A percentile compares a stretch with the other conserved stretches of the same genome.
These are phyloP conservation scores for Phataginus tetradactyla DNA, from an alignment of 2,797 vertebrate species.

Conservation along the genomic window DNA sequence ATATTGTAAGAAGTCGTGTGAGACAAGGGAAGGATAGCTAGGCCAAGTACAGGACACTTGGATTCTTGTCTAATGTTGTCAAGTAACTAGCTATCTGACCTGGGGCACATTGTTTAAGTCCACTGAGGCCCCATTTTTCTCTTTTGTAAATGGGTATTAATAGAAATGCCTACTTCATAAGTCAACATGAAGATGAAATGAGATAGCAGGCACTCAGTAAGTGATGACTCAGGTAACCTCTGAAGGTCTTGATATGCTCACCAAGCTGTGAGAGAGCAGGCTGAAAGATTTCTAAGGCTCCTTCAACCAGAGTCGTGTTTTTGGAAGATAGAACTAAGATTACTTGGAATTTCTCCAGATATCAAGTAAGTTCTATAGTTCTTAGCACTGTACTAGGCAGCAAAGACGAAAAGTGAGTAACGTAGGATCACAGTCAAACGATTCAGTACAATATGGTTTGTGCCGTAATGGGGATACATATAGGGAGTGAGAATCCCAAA, in stretches of 20 bases:
- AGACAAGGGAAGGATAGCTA: background rate
- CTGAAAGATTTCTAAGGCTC: background rate
- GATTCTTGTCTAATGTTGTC: background rate
- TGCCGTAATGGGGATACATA: background rate
- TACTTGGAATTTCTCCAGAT: background rate
- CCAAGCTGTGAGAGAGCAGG: background rate
- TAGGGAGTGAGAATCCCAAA: background rate
- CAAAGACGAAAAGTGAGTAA: background rate
- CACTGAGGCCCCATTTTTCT: background rate
- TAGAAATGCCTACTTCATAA: conserved; percentile 7
- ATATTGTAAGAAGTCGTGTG: background rate
- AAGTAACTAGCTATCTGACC: background rate
- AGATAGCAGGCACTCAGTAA: background rate
- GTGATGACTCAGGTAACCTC: background rate
- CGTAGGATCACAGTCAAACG: background rate
- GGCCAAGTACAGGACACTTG: background rate
- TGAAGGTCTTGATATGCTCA: background rate
- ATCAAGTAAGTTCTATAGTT: background rate
- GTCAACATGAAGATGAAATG: background rate
- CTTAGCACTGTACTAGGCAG: background rate
- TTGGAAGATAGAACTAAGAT: background rate
- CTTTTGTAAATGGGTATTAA: conserved; percentile 18
- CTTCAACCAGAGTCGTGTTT: conserved; percentile 4
- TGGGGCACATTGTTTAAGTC: background rate
- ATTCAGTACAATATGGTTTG: background rate